Percentiles rank a stretch among this genome's conserved stretches.
Evolutionary conservation across 1,140 invertebrate genomes (phyloP).

Genomic region (Oscheius sp.): DNA sequence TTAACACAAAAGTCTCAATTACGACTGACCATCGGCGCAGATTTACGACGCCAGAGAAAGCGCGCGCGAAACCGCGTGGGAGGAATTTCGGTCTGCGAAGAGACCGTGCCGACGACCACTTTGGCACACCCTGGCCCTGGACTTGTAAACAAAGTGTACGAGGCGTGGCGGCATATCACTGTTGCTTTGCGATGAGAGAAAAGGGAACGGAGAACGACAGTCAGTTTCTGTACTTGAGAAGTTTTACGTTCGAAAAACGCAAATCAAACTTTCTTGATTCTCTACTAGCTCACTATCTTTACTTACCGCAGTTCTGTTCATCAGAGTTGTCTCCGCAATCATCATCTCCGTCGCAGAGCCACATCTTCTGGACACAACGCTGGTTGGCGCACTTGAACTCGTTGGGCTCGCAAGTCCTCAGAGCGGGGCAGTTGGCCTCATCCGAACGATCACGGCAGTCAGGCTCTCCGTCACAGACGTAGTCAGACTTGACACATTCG

Average conservation of each 20-base stretch:
- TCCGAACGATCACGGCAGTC: constrained; percentile 75
- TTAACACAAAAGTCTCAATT: constrained; percentile 13
- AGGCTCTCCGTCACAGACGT: constrained; percentile 75
- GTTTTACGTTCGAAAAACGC: no score
- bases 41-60: neutral
- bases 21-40: constrained; percentile 5
- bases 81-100: no score
- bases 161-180: no score
- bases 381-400: constrained; percentile 83
- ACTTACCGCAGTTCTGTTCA: constrained; percentile 59
- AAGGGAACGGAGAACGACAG: no score
- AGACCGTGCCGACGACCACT: no score
- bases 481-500: constrained; percentile 78
- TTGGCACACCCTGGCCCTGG: no score
- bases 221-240: no score
- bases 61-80: no score
- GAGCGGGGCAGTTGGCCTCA: constrained; percentile 61
- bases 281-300: no score
- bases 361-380: constrained; percentile 84
- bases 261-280: no score
- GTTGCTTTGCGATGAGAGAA: no score
- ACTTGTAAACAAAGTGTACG: no score
- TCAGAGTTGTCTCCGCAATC: constrained; percentile 86
- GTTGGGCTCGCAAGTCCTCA: constrained; percentile 78
- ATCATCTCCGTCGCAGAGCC: constrained; percentile 82